Percentiles rank a stretch among this genome's conserved stretches.
phyloP scores from a whole-genome alignment of 2,888 invertebrate species.

The Lobophora halterata region DNA sequence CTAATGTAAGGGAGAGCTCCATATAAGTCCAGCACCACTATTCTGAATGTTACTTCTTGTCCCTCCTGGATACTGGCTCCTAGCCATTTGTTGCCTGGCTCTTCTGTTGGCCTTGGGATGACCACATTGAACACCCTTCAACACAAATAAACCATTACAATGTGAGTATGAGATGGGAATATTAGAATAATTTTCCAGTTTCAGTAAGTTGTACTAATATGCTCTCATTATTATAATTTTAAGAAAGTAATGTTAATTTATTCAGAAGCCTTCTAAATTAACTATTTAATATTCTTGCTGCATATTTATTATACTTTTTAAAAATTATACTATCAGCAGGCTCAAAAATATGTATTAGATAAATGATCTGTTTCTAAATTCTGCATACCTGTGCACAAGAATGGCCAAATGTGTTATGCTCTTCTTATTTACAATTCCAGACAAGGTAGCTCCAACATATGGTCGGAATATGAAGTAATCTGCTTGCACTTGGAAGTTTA shows the following conservation, averaged over 20 bases:
- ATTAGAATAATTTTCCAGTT: too few relatives aligned
- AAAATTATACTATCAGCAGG: too few relatives aligned
- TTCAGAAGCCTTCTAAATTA: too few relatives aligned
- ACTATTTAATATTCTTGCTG: too few relatives aligned
- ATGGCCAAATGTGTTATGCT: constrained; percentile 84
- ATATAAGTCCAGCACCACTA: constrained; percentile 80
- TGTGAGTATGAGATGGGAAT: neutral
- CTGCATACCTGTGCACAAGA: constrained; percentile 81
- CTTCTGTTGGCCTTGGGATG: constrained; percentile 80
- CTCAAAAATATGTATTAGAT: neutral
- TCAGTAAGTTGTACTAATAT: too few relatives aligned
- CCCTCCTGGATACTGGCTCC: constrained; percentile 79
- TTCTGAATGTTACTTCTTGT: constrained; percentile 81
- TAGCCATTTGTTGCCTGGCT: constrained; percentile 78
- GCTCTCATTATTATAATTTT: too few relatives aligned
- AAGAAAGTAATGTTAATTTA: too few relatives aligned
- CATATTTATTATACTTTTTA: too few relatives aligned
- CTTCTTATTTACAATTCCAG: constrained; percentile 85
- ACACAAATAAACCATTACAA: constrained; percentile 16
- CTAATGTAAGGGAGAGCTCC: constrained; percentile 83
- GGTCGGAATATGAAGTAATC: constrained; percentile 85
- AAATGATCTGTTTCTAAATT: neutral
- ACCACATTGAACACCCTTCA: constrained; percentile 85
- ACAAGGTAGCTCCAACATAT: constrained; percentile 79
- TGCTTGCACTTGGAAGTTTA: constrained; percentile 84